A percentile compares a stretch with the other conserved stretches of the same genome.
Evolutionary conservation across 1,140 invertebrate genomes (phyloP).

Genomic region (Trichomalopsis sarcophagae): DNA sequence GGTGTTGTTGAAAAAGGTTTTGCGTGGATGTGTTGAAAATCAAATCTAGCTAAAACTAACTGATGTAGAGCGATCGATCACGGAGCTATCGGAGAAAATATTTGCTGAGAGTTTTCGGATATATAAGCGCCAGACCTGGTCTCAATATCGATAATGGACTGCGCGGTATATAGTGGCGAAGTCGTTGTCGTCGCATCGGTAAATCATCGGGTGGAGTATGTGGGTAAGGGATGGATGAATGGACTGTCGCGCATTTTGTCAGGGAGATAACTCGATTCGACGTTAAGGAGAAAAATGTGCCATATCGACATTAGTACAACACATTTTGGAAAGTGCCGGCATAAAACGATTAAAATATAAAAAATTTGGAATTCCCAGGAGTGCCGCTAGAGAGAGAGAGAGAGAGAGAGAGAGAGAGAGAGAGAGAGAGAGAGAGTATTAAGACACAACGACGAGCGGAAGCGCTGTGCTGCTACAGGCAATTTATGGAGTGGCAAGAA

Average conservation of each 20-base stretch:
- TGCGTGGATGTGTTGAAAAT: background rate
- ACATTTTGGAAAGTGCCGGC: too few species aligned
- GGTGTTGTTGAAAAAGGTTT: too few species aligned
- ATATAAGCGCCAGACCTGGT: background rate
- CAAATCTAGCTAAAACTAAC: constrained; percentile 12
- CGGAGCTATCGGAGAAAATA: constrained; percentile 11
- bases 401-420: too few species aligned
- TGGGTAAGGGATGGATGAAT: background rate
- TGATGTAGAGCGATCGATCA: background rate
- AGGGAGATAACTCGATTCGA: constrained; percentile 25
- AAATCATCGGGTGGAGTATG: background rate
- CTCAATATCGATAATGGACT: background rate
- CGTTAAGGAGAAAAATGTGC: background rate
- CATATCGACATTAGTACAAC: too few species aligned
- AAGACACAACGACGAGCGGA: background rate
- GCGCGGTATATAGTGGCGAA: background rate
- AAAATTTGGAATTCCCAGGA: background rate
- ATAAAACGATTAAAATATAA: too few species aligned
- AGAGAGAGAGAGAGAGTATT: background rate
- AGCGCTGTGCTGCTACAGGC: background rate
- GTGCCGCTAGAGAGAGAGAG: too few species aligned
- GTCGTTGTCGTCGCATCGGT: background rate
- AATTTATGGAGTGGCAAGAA: constrained; percentile 13
- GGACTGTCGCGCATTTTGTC: constrained; percentile 22
- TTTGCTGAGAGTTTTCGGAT: constrained; percentile 16